A percentile compares a stretch with the other conserved stretches of the same genome.
Conservation (phyloP, 2,888 invertebrate species). For the Polyommatus iphigenia region DNA sequence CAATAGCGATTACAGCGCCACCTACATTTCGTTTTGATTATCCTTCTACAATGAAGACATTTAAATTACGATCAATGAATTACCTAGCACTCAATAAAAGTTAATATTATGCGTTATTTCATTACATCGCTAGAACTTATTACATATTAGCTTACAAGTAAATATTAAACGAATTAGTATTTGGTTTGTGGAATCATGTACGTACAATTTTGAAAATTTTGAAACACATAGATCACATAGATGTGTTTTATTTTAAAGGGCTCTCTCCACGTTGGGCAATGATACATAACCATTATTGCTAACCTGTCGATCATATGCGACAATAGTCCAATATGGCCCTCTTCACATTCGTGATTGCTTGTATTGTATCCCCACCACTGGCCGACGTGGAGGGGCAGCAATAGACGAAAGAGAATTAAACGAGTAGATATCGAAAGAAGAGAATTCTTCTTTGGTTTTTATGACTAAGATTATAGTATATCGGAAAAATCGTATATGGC, state of each 20-base stretch:
- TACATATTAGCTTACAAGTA: constrained; percentile 34
- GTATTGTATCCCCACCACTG: not conserved
- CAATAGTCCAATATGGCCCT: not conserved
- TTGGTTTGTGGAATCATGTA: constrained; percentile 61
- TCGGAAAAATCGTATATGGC: constrained; percentile 24
- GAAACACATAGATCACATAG: not conserved
- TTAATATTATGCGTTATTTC: constrained; percentile 22
- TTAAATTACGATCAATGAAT: not conserved
- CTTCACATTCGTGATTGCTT: not conserved
- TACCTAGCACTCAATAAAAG: not conserved
- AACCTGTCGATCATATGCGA: not conserved
- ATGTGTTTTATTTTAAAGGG: not conserved
- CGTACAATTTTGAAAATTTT: constrained; percentile 34
- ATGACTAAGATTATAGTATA: constrained; percentile 20
- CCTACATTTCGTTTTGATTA: no score
- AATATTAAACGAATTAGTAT: constrained; percentile 64
- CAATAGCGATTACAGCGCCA: no score
- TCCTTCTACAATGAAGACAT: no score
- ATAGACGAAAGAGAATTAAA: not conserved
- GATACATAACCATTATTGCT: not conserved
- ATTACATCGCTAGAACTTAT: constrained; percentile 33
- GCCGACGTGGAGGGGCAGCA: not conserved
- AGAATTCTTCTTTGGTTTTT: constrained; percentile 28
- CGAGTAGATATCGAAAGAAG: constrained; percentile 19
- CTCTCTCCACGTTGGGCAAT: not conserved